These are phyloP conservation scores for Myiopsitta monachus DNA, from an alignment of 2,113 vertebrate genomes.

Conservation along the genomic window DNA sequence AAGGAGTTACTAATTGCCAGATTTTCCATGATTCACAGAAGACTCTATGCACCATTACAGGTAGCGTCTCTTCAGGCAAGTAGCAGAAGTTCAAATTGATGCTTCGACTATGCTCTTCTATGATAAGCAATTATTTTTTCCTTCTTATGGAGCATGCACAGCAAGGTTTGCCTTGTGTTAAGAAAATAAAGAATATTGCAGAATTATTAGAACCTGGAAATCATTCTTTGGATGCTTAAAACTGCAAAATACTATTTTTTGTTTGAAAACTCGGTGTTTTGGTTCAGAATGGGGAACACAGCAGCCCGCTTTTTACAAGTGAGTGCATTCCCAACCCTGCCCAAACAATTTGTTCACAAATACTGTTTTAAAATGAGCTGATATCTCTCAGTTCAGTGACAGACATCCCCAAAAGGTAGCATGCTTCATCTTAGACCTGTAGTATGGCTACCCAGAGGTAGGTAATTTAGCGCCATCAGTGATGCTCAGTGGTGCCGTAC, in stretches of 20 bases:
- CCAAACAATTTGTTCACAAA: background rate
- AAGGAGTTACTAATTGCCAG: background rate
- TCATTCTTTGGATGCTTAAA: background rate
- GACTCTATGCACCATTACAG: background rate
- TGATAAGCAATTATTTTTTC: background rate
- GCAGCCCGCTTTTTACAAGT: background rate
- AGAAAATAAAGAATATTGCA: background rate
- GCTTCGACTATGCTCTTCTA: background rate
- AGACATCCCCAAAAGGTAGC: background rate
- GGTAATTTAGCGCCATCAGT: accelerated
- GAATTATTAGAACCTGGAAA: background rate
- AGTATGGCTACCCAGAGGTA: background rate
- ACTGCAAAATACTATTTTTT: background rate
- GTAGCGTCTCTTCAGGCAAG: background rate
- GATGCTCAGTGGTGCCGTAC: accelerated
- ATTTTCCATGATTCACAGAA: background rate
- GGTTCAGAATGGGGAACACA: background rate
- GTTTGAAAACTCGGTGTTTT: background rate
- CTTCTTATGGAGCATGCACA: background rate
- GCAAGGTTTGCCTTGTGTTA: background rate
- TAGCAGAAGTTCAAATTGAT: background rate
- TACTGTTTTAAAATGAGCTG: background rate
- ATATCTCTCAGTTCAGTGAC: background rate
- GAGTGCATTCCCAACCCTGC: background rate
- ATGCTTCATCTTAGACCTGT: background rate